Evolutionary conservation across 2,888 invertebrate species (phyloP).

Genomic region (Zootermopsis nevadensis): DNA sequence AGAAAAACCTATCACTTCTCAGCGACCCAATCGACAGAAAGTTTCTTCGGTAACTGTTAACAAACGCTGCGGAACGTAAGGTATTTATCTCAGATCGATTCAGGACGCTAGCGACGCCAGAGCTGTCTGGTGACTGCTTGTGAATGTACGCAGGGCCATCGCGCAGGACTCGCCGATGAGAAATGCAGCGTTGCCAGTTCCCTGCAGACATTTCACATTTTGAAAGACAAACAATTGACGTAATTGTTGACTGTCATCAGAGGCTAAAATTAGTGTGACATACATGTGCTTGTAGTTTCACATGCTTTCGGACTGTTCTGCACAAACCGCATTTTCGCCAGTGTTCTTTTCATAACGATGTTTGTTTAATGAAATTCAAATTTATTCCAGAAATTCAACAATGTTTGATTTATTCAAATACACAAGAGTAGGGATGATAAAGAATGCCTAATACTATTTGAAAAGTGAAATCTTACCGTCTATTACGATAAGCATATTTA

Average conservation of each 20-base stretch:
- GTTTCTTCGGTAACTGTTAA: not conserved
- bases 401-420: too few relatives aligned
- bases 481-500: too few relatives aligned
- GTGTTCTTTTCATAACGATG: too few relatives aligned
- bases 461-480: too few relatives aligned
- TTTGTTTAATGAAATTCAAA: too few relatives aligned
- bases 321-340: too few relatives aligned
- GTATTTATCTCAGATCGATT: constrained; percentile 8
- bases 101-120: not conserved
- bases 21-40: not conserved
- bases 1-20: not conserved
- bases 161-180: not conserved
- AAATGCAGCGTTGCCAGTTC: constrained; percentile 11
- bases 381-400: too few relatives aligned
- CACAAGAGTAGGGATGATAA: too few relatives aligned
- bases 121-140: not conserved
- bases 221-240: not conserved
- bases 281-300: not conserved
- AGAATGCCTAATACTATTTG: too few relatives aligned
- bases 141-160: not conserved
- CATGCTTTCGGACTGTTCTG: too few relatives aligned
- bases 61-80: not conserved
- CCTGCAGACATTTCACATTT: not conserved
- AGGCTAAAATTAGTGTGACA: not conserved
- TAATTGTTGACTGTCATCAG: not conserved